Conservation (phyloP, 35 echinoderm and acorn worm species). For the Ptychodera flava region DNA sequence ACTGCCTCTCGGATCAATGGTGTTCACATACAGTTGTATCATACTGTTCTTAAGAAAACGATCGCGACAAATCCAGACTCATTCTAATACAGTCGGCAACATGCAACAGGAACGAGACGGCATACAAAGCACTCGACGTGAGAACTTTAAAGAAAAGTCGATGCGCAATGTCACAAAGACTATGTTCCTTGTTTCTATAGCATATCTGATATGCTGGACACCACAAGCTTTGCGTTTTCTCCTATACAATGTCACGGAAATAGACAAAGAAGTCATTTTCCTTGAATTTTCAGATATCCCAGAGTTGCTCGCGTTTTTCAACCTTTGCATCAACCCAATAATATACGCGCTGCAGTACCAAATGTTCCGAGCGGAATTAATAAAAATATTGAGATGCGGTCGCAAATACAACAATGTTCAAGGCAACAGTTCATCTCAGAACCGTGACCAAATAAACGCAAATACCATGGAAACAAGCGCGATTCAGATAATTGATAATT, state of each 20-base stretch:
- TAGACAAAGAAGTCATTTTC: conserved; percentile 50
- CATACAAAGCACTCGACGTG: neutral
- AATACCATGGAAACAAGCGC: no score
- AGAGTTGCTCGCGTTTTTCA: conserved; percentile 42
- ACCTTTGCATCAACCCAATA: conserved; percentile 60
- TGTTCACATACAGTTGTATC: conserved; percentile 15
- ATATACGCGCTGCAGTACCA: conserved; percentile 57
- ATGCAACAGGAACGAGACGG: neutral
- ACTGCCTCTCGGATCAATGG: conserved; percentile 13
- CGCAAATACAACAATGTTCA: neutral
- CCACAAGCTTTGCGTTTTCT: conserved; percentile 67
- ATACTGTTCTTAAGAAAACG: conserved; percentile 7
- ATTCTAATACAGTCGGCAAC: neutral
- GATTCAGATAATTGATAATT: no score
- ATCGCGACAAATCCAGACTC: conserved; percentile 5
- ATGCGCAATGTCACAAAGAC: conserved; percentile 25
- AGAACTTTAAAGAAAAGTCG: conserved; percentile 4
- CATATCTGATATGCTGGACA: conserved; percentile 30
- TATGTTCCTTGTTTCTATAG: conserved; percentile 29
- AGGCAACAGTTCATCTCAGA: neutral
- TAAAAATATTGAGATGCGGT: neutral
- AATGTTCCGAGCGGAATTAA: conserved; percentile 13
- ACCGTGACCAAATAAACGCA: no score
- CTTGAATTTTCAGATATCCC: conserved; percentile 36
- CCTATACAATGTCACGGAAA: conserved; percentile 39